phyloP scores from a whole-genome alignment of 2,113 vertebrate genomes.

The Dolichotis patagonum region DNA sequence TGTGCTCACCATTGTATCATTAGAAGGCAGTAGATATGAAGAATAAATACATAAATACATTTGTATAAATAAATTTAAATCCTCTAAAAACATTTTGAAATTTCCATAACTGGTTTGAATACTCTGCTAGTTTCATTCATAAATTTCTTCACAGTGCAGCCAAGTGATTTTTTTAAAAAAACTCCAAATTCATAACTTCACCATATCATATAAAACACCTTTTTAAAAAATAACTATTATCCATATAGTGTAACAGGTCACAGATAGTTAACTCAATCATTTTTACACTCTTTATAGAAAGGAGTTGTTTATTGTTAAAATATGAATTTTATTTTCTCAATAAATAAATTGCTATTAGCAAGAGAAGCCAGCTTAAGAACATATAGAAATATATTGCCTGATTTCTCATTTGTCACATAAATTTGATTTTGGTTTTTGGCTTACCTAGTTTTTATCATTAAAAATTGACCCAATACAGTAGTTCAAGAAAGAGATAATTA shows the following conservation, averaged over 20 bases:
- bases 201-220: not conserved
- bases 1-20: not conserved
- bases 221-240: not conserved
- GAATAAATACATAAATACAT: not conserved
- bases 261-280: not conserved
- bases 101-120: not conserved
- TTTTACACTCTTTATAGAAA: not conserved
- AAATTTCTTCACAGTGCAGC: not conserved
- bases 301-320: not conserved
- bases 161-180: not conserved
- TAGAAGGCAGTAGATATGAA: not conserved
- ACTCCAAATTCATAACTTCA: not conserved
- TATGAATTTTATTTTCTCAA: not conserved
- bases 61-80: not conserved
- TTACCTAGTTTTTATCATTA: conserved; percentile 9
- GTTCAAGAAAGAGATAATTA: conserved; percentile 16
- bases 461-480: not conserved
- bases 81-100: not conserved
- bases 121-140: not conserved
- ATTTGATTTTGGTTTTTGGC: conserved; percentile 20
- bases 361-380: not conserved
- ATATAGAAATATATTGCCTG: not conserved
- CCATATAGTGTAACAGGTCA: not conserved
- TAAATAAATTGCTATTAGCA: not conserved
- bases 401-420: not conserved